Evolutionary conservation across 2,797 vertebrate species (phyloP).

Genomic region (Cirrhinus mrigala): DNA sequence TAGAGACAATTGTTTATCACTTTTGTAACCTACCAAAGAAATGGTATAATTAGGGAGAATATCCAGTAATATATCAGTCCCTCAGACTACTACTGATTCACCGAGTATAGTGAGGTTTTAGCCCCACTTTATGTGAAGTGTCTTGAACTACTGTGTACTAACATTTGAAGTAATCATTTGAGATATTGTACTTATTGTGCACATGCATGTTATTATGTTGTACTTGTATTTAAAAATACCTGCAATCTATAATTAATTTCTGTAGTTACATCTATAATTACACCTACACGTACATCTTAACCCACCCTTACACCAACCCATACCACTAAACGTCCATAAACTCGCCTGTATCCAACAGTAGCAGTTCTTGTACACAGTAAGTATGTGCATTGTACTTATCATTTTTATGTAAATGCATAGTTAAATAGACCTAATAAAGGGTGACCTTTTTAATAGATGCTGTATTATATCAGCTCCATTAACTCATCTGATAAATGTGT

Average conservation of each 20-base stretch:
- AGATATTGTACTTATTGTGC: neutral
- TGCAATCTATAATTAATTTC: neutral
- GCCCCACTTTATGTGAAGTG: neutral
- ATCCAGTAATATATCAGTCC: neutral
- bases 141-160: neutral
- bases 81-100: neutral
- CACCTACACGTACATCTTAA: neutral
- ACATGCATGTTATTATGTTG: neutral
- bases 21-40: neutral
- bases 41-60: neutral
- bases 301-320: neutral
- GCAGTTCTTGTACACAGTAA: neutral
- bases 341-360: neutral
- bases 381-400: neutral
- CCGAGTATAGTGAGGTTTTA: neutral
- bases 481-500: neutral
- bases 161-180: neutral
- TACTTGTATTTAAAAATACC: neutral
- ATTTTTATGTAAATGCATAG: neutral
- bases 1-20: neutral
- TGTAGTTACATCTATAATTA: neutral
- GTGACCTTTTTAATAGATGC: neutral
- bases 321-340: neutral
- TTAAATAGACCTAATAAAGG: neutral
- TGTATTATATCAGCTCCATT: neutral